These are phyloP conservation scores for Eupithecia dodoneata DNA, from an alignment of 2,888 invertebrate genomes.

Conservation along the genomic window DNA sequence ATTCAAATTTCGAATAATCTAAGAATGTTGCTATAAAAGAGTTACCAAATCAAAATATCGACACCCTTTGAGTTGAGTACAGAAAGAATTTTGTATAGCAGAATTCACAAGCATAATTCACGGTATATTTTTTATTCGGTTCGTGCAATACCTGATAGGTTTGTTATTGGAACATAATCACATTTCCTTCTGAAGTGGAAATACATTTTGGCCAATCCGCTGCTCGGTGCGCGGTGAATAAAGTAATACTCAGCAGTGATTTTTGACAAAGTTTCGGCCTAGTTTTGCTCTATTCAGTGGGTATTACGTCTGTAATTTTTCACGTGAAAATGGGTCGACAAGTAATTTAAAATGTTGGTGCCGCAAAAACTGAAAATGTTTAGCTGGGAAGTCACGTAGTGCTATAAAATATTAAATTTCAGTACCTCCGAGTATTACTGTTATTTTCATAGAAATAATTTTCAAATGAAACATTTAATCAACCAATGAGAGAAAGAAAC, in stretches of 20 bases:
- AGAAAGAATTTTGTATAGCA: not conserved
- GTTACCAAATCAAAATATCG: not conserved
- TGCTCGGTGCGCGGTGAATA: conserved; percentile 50
- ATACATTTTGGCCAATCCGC: conserved; percentile 65
- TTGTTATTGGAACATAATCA: conserved; percentile 74
- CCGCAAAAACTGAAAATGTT: not conserved
- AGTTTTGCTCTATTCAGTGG: conserved; percentile 25
- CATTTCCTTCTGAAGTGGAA: conserved; percentile 67
- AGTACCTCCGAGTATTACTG: not conserved
- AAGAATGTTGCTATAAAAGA: not conserved
- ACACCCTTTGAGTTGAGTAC: not conserved
- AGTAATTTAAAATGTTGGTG: not conserved
- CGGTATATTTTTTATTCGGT: conserved; percentile 61
- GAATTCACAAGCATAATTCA: conserved; percentile 44
- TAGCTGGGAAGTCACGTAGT: not conserved
- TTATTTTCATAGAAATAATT: not conserved
- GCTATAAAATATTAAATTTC: not conserved
- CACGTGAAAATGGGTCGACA: conserved; percentile 2
- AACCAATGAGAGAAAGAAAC: not conserved
- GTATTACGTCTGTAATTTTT: not conserved
- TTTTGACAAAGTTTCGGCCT: conserved; percentile 46
- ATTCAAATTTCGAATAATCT: not conserved
- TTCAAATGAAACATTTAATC: not conserved
- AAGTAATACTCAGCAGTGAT: conserved; percentile 42
- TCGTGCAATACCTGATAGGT: conserved; percentile 59